These are phyloP conservation scores for Anolis sagrei DNA, from an alignment of 2,113 vertebrate genomes.

Conservation along the genomic window DNA sequence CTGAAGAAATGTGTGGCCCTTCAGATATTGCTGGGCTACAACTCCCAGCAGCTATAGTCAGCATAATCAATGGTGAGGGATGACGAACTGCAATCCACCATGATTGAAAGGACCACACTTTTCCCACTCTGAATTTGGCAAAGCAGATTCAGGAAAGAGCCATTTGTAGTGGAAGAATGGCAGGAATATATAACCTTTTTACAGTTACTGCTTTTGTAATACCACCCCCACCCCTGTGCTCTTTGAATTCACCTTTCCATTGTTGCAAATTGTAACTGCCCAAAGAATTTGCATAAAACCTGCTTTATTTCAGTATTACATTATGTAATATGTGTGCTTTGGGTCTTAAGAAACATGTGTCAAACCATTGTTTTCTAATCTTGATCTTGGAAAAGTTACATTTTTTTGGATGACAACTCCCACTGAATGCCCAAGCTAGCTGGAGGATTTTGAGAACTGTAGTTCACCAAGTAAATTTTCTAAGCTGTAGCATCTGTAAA, in stretches of 20 bases:
- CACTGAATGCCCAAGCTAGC: too few species aligned
- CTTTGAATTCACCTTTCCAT: neutral
- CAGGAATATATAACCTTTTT: too few species aligned
- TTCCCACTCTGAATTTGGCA: neutral
- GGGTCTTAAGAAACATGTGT: neutral
- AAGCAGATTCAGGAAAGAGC: neutral
- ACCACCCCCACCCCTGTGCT: neutral
- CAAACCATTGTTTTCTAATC: neutral
- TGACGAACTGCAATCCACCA: neutral
- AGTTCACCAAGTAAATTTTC: too few species aligned
- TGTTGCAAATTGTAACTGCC: too few species aligned
- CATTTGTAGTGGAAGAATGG: neutral
- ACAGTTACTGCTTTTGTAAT: neutral
- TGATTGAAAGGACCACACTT: neutral
- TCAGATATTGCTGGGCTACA: too few species aligned
- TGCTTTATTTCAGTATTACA: too few species aligned
- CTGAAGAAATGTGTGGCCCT: neutral
- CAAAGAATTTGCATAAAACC: neutral
- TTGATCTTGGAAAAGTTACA: neutral
- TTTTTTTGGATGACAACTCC: too few species aligned
- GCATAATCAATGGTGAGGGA: neutral
- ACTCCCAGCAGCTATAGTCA: too few species aligned
- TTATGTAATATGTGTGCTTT: too few species aligned
- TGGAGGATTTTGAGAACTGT: too few species aligned
- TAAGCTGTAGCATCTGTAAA: neutral